Conservation (phyloP, 2,797 vertebrate species). For the Microctenopoma stevenorrisi region DNA sequence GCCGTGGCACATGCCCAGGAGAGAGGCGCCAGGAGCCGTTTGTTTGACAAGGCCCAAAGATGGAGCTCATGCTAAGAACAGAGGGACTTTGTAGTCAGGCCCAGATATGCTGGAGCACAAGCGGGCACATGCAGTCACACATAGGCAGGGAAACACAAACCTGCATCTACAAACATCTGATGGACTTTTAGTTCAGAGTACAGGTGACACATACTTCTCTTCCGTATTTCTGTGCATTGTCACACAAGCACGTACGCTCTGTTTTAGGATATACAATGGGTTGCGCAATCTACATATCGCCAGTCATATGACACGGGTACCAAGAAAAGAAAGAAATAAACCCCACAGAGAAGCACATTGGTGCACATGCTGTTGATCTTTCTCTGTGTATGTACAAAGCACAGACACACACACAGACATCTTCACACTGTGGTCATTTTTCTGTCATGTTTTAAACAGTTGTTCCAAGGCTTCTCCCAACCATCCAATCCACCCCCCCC, state of each 20-base stretch:
- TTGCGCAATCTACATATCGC: slow-evolving; percentile 4
- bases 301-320: slow-evolving; percentile 21
- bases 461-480: slow-evolving; percentile 72
- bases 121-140: slow-evolving; percentile 47
- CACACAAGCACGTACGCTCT: not conserved
- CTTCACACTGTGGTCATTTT: slow-evolving; percentile 72
- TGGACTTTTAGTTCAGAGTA: slow-evolving; percentile 30
- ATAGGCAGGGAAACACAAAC: slow-evolving; percentile 57
- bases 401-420: slow-evolving; percentile 35
- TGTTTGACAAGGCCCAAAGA: slow-evolving; percentile 80
- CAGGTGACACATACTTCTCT: slow-evolving; percentile 6
- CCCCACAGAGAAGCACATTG: slow-evolving; percentile 5
- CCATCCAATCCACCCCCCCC: slow-evolving; percentile 40
- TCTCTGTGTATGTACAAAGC: slow-evolving; percentile 16
- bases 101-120: slow-evolving; percentile 75
- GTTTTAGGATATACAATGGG: not conserved
- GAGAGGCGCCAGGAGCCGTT: slow-evolving; percentile 73
- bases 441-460: slow-evolving; percentile 78
- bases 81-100: slow-evolving; percentile 81
- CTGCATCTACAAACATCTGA: slow-evolving; percentile 52
- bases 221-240: slow-evolving; percentile 12
- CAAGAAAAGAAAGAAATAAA: slow-evolving; percentile 4
- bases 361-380: slow-evolving; percentile 19
- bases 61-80: slow-evolving; percentile 80
- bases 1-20: slow-evolving; percentile 74